Base-by-base conservation (phyloP, 2,888 invertebrate species). In the Agriopis marginaria region DNA sequence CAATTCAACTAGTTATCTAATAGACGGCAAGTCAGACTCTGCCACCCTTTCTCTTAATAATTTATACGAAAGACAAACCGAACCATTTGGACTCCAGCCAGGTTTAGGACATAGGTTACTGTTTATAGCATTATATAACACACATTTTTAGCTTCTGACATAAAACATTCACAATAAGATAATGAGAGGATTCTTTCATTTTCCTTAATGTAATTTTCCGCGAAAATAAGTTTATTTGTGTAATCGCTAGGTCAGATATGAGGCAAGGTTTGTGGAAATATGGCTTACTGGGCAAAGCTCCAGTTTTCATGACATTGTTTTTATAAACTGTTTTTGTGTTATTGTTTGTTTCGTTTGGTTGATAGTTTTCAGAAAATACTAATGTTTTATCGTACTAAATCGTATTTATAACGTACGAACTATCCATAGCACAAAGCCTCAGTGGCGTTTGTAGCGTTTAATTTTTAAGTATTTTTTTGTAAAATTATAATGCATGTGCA, bases 1-100 rank as follows among this genome's bases (percentile, higher is more conserved):
- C 32, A 32, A 32, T 32, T 45, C n/a, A 32, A 45, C 45, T 47
- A 44, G 45, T 58, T 58, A 58, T 40, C 58, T 45, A n/a, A 56
- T 17, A 47, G 47, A 11, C 23, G 53, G 54, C 53, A 49, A 70
- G 23, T 58, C 32, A 70, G 63, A 66, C 53, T 44, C 32, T 7
- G n/a, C 12, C 61, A 69, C 66, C 63, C 65, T 70, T 71, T 66
- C 58, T 59, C 61, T 17, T 71, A 64, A 66, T 72, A 70, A 70
- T 60, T 54, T 64, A 70, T 61, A 63, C 58, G 61, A 67, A 66
- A 72, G 60, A 62, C 63, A 72, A 71, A 69, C 63, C 65, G 58
- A 67, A 66, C 55, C 54, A 50, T 62, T 73, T 75, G 76, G 76
- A 61, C 53, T 32, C 6, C 11, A 32, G 72, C 73, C 76, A 76